Percentiles rank a stretch among this genome's conserved stretches.
Conservation (phyloP, 2,888 invertebrate genomes). For the Nymphalis polychloros region DNA sequence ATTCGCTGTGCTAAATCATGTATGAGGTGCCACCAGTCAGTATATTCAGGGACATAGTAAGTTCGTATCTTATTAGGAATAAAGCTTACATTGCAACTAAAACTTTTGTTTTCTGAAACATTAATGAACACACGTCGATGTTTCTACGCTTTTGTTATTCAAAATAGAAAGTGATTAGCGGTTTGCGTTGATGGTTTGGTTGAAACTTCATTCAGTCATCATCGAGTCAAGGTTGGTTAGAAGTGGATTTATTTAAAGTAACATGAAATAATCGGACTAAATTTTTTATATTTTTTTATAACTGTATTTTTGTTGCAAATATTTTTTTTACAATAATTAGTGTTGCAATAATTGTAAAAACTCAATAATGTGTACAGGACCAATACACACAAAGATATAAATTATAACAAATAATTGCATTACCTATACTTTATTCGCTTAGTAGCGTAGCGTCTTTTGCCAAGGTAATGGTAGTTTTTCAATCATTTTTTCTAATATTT, state of each 20-base stretch:
- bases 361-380: too few species aligned
- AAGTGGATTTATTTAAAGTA: background rate
- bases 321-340: too few species aligned
- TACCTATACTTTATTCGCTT: too few species aligned
- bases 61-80: background rate
- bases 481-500: too few species aligned
- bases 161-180: conserved; percentile 10
- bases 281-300: background rate
- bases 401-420: background rate
- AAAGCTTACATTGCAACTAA: background rate
- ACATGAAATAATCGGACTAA: background rate
- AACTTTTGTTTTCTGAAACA: background rate
- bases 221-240: conserved; percentile 3
- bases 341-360: too few species aligned
- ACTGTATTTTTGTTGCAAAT: background rate
- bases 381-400: too few species aligned
- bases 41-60: background rate
- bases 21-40: background rate
- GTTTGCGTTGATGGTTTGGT: background rate
- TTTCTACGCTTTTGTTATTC: conserved; percentile 12
- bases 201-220: conserved; percentile 1
- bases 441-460: too few species aligned
- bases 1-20: conserved; percentile 9
- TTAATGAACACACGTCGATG: conserved; percentile 9
- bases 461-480: too few species aligned